Evolutionary conservation across 2,113 vertebrate genomes (phyloP).

Genomic region (Elephas maximus): DNA sequence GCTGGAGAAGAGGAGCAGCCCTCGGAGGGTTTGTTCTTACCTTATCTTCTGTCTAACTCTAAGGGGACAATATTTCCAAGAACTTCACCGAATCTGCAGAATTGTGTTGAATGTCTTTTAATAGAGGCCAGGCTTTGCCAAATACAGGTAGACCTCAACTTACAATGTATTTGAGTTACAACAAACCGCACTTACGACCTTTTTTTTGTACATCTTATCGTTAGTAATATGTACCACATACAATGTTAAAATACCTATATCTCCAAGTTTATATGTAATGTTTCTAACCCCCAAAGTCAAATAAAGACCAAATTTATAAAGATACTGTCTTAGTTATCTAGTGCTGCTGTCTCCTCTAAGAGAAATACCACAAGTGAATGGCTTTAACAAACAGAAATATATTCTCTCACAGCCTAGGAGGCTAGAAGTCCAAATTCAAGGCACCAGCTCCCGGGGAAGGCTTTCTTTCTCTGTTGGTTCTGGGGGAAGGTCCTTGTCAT

Average conservation of each 20-base stretch:
- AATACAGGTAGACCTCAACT: neutral
- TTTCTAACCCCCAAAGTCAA: neutral
- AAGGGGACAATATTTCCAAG: neutral
- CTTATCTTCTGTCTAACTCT: conserved; percentile 23
- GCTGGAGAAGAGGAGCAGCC: neutral
- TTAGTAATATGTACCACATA: neutral
- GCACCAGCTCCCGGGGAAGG: too few relatives aligned
- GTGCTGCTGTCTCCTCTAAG: too few relatives aligned
- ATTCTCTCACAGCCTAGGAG: too few relatives aligned
- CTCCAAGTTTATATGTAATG: neutral
- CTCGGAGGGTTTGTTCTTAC: neutral
- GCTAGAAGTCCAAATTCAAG: too few relatives aligned
- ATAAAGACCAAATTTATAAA: neutral
- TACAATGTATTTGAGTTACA: neutral
- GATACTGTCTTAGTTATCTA: neutral
- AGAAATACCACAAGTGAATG: too few relatives aligned
- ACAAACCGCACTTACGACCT: neutral
- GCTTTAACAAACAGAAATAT: too few relatives aligned
- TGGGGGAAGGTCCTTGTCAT: too few relatives aligned
- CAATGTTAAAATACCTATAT: neutral
- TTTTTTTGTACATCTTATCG: neutral
- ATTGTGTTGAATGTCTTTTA: neutral
- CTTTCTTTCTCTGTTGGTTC: too few relatives aligned
- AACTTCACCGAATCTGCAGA: conserved; percentile 13
- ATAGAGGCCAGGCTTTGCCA: neutral